A percentile compares a stretch with the other conserved stretches of the same genome.
These are phyloP conservation scores for Platyrinchus mystaceus DNA, from an alignment of 2,797 vertebrate species.

Conservation along the genomic window DNA sequence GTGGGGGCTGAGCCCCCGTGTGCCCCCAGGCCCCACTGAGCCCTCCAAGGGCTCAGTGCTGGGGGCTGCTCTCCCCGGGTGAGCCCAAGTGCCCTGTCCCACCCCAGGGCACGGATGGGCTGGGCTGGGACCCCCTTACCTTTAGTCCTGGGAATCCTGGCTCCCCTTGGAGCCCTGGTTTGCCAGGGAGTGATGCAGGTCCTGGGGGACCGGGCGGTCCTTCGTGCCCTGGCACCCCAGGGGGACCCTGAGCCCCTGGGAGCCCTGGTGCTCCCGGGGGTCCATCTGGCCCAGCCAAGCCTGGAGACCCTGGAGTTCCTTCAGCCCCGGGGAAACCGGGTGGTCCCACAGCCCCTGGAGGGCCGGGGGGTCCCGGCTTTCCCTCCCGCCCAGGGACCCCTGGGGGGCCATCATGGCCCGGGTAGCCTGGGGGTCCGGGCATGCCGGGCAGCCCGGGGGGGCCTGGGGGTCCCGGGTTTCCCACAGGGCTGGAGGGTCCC, in stretches of 20 bases:
- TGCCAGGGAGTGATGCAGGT: constrained; percentile 2
- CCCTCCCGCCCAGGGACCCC: constrained; percentile 54
- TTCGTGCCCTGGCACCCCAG: background rate
- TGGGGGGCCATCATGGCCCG: constrained; percentile 30
- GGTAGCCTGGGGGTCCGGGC: constrained; percentile 38
- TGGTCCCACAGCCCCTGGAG: constrained; percentile 30
- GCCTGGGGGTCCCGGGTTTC: constrained; percentile 16
- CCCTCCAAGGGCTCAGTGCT: background rate
- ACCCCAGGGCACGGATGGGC: background rate
- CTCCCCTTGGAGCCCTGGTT: constrained; percentile 54
- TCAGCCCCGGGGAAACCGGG: constrained; percentile 39
- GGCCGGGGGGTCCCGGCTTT: constrained; percentile 28
- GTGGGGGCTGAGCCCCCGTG: fast-evolving
- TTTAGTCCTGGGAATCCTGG: constrained; percentile 43
- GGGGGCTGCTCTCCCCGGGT: background rate
- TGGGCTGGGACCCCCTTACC: background rate
- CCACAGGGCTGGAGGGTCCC: background rate
- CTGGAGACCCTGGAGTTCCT: constrained; percentile 60
- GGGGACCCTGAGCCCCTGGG: constrained; percentile 30
- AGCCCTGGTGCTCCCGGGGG: constrained; percentile 29
- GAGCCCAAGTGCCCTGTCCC: background rate
- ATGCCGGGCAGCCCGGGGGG: background rate
- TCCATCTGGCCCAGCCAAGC: constrained; percentile 37
- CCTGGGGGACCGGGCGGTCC: constrained; percentile 48
- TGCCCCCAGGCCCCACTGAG: fast-evolving